Base-by-base conservation (phyloP, 2,888 invertebrate species). In the Mamestra brassicae region DNA sequence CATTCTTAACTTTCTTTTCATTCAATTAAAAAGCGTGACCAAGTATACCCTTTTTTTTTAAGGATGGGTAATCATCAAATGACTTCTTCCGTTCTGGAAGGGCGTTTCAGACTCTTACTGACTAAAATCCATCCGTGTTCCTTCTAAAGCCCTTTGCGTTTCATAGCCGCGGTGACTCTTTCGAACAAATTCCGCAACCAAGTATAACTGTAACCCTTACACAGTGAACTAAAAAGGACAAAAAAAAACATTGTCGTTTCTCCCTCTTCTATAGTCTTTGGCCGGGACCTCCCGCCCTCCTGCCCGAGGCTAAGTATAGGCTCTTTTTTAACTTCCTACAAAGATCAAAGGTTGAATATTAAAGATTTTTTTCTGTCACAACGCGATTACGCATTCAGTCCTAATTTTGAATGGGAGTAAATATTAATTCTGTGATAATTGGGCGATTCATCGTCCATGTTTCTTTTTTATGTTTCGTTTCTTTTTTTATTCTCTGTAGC, bases 311-410 rank as follows among this genome's bases (percentile, higher is more conserved):
- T 45, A 76, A 83, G 76, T 82, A 80, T 84, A 67, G 72, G 76
- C 58, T 66, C 80, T 79, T 84, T 87, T 87, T 87, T 79, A 80
- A 86, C 87, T 86, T 85, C 74, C 80, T 77, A 74, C 71, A 65
- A 74, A 86, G 88, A 87, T 89, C 87, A 89, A 89, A 89, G 87
- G 84, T 74, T 81, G 83, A 85, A 88, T 81, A 83, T 85, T 87
- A 81, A 83, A 82, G 84, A 84, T 85, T 85, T 87, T 87, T 88
- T 84, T 79, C 80, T 82, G 72, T 81, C 50, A 78, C 71, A 65
- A 71, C 70, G 62, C 68, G 58, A 84, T 86, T 82, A 63, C 76
- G 75, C 67, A 85, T 84, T 86, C 81, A 63, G 73, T 70, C 62
- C 69, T 81, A 80, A 86, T 84, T 87, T 83, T 85, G 72, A 80